A percentile compares a stretch with the other conserved stretches of the same genome.
phyloP scores from a whole-genome alignment of 2,888 invertebrate species.

The Trissoscelio sp. region DNA sequence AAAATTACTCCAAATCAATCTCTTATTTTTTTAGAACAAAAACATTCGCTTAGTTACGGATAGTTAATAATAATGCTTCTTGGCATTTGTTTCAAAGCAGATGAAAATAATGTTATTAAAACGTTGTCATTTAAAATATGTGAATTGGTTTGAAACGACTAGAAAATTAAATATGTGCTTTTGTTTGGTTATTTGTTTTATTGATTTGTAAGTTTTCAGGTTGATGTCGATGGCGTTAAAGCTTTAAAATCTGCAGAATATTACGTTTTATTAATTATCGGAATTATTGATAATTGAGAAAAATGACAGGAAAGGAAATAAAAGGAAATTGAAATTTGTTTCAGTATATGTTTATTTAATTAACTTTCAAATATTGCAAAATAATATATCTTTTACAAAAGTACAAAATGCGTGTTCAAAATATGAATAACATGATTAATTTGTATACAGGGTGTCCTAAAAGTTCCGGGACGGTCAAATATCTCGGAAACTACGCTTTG shows the following conservation, averaged over 20 bases:
- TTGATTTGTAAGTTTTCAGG: conserved; percentile 1
- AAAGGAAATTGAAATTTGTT: no score
- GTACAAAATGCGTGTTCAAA: no score
- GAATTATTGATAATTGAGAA: no score
- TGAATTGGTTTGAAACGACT: background rate
- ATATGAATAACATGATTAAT: no score
- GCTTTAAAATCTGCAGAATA: background rate
- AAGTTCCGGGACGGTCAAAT: no score
- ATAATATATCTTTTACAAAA: no score
- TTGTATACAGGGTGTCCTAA: no score
- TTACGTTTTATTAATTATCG: no score
- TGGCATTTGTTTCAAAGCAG: conserved; percentile 14
- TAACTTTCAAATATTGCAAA: no score
- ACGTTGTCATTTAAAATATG: background rate
- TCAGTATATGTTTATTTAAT: no score
- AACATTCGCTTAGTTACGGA: conserved; percentile 29
- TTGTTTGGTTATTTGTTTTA: conserved; percentile 2
- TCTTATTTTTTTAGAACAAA: conserved; percentile 34
- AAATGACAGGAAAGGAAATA: no score
- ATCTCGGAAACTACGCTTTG: no score
- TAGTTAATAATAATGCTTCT: conserved; percentile 18
- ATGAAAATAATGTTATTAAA: conserved; percentile 30
- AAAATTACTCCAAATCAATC: conserved; percentile 46
- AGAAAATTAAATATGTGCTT: background rate
- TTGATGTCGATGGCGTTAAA: background rate